These are phyloP conservation scores for Vipera ursinii DNA, from an alignment of 2,797 vertebrate species.

Conservation along the genomic window DNA sequence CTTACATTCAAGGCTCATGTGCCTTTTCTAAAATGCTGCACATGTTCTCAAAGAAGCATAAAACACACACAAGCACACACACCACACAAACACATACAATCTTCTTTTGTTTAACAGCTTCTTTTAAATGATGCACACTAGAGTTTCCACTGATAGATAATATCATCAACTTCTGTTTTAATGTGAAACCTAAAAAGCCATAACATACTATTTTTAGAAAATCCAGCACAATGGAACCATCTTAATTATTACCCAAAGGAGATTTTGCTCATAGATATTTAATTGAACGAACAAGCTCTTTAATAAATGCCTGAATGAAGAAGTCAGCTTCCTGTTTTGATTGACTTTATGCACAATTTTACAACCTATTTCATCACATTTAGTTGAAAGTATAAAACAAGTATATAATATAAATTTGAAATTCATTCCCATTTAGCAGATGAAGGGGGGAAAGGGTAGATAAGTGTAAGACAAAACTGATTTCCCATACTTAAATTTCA, in stretches of 20 bases:
- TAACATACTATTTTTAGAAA: conserved; percentile 33
- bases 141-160: conserved; percentile 45
- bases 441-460: conserved; percentile 41
- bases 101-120: conserved; percentile 76
- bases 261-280: conserved; percentile 22
- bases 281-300: conserved; percentile 58
- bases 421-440: conserved; percentile 62
- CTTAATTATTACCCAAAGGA: conserved; percentile 55
- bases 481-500: conserved; percentile 64
- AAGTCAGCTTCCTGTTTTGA: conserved; percentile 49
- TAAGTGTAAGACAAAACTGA: conserved; percentile 39
- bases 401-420: conserved; percentile 58
- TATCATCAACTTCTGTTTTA: conserved; percentile 50
- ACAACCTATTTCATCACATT: conserved; percentile 53
- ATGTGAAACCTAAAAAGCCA: conserved; percentile 31
- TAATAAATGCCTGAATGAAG: conserved; percentile 45
- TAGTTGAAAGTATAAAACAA: conserved; percentile 63
- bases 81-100: conserved; percentile 71
- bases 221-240: conserved; percentile 37
- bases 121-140: conserved; percentile 25
- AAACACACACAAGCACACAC: conserved; percentile 21
- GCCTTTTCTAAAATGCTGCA: conserved; percentile 85
- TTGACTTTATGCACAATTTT: conserved; percentile 58
- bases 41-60: conserved; percentile 77
- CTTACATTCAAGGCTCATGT: conserved; percentile 91